Percentiles rank a stretch among this genome's conserved stretches.
phyloP scores from a whole-genome alignment of 2,797 vertebrate species.

The Artibeus lituratus region DNA sequence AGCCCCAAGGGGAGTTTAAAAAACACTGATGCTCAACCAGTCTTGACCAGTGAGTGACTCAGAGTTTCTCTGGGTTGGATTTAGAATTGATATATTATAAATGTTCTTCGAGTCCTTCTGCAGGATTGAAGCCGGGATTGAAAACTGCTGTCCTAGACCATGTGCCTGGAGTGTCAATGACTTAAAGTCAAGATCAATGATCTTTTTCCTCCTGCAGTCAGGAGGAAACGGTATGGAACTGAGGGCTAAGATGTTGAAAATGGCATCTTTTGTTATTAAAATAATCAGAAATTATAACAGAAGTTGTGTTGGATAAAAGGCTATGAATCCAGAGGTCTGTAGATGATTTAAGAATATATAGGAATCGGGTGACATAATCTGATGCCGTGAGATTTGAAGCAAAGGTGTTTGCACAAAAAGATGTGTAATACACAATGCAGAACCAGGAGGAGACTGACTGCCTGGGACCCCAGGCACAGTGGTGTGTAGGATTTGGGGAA shows the following conservation, averaged over 20 bases:
- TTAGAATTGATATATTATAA: neutral
- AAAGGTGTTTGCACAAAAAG: neutral
- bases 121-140: neutral
- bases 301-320: neutral
- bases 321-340: neutral
- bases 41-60: neutral
- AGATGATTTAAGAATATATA: neutral
- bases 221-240: neutral
- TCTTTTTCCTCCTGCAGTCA: too few species aligned
- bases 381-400: neutral
- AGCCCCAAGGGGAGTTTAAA: neutral
- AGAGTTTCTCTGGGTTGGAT: neutral
- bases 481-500: neutral
- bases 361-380: neutral
- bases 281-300: neutral
- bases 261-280: neutral
- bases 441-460: neutral
- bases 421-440: neutral
- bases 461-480: fast-evolving
- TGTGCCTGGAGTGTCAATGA: neutral
- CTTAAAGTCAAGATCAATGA: neutral
- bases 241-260: neutral
- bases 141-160: neutral
- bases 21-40: neutral
- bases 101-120: neutral